Evolutionary conservation across 2,888 invertebrate species (phyloP), one percentile per base, ranked within the genome.

Genomic region (Aphidoletes aphidimyza): DNA sequence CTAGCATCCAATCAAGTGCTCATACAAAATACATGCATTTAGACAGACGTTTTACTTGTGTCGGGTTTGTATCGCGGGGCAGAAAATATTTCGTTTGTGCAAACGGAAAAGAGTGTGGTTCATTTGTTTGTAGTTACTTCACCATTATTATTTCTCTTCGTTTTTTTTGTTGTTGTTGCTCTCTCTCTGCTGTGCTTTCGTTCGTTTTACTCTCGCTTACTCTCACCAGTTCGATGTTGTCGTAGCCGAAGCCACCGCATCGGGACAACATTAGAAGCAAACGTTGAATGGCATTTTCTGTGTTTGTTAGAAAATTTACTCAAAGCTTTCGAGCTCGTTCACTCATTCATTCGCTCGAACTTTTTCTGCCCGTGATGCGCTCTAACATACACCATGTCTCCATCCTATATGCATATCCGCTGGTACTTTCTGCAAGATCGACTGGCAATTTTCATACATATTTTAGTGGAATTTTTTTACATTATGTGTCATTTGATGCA

Each of bases 31-130:
- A 81, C 11, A 81, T 81, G 81, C 81, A 81, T 37, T 37, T 37
- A 81, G 81, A 81, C 37, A 81, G 81, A 81, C 81, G 81, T 81
- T 81, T 81, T 81, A 81, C 37, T 81, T 81, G n/a, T n/a, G 81
- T 81, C 81, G 81, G 37, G n/a, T n/a, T 81, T 37, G 37, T 22
- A 81, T 81, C 37, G 81, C 81, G 37, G 81, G 19, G n/a, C n/a
- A n/a, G n/a, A 37, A 36, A 81, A 81, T 81, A 37, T 81, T 69
- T 81, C 81, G 81, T 81, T 81, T 81, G 36, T 81, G 22, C n/a
- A 81, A 81, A 81, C 36, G 36, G 81, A 81, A 81, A 81, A 37
- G 37, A 81, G 37, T 37, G 81, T 81, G 81, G 81, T 81, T 81
- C 81, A 81, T 81, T 81, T 81, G 81, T 81, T 81, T 37, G 81